phyloP scores from a whole-genome alignment of 2,888 invertebrate species.

The Xylophagus ater region DNA sequence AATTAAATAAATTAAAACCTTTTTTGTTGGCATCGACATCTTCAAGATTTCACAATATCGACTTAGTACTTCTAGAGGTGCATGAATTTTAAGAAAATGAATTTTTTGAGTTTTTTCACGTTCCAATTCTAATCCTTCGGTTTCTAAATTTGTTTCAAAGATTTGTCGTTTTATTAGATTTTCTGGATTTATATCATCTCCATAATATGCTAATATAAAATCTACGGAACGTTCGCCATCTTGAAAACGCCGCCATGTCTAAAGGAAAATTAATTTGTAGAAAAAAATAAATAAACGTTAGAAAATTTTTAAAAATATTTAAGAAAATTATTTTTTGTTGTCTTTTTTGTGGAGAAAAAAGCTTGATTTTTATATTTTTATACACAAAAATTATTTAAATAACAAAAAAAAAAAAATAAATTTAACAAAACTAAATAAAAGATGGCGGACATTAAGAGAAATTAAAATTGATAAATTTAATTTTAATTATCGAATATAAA shows the following conservation, averaged over 20 bases:
- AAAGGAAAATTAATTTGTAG: conserved; percentile 10
- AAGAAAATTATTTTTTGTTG: too few relatives aligned
- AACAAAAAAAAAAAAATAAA: too few relatives aligned
- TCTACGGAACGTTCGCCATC: conserved; percentile 46
- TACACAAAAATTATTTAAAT: too few relatives aligned
- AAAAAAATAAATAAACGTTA: conserved; percentile 6
- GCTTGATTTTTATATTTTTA: too few relatives aligned
- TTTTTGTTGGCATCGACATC: conserved; percentile 63
- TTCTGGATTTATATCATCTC: conserved; percentile 31
- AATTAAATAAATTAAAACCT: too few relatives aligned
- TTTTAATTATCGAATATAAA: too few relatives aligned
- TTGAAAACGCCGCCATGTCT: conserved; percentile 45
- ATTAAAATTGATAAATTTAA: too few relatives aligned
- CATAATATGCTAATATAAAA: conserved; percentile 51
- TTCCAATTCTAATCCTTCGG: conserved; percentile 51
- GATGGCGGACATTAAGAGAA: too few relatives aligned
- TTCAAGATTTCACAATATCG: conserved; percentile 67
- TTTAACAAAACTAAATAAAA: too few relatives aligned
- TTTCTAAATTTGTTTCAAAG: conserved; percentile 50
- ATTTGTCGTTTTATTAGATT: conserved; percentile 41
- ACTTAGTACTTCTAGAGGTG: conserved; percentile 56
- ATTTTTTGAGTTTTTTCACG: conserved; percentile 50
- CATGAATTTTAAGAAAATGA: conserved; percentile 62
- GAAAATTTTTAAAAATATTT: too few relatives aligned
- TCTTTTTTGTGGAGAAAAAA: too few relatives aligned